phyloP scores from a whole-genome alignment of 2,888 invertebrate genomes.

The Theretra japonica region DNA sequence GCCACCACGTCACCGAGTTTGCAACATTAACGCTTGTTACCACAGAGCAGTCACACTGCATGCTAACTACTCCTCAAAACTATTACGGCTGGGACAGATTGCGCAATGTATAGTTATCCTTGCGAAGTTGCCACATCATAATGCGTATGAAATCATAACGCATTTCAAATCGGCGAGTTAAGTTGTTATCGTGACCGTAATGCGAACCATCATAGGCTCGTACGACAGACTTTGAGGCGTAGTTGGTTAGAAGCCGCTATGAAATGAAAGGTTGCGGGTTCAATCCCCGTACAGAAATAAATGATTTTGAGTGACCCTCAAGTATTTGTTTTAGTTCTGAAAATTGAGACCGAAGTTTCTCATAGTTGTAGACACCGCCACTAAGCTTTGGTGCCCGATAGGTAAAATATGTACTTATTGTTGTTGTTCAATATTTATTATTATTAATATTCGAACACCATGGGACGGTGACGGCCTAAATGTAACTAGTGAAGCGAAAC shows the following conservation, averaged over 20 bases:
- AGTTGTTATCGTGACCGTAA: conserved; percentile 10
- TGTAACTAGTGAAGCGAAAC: no score
- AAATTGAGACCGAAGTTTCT: no score
- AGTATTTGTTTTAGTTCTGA: no score
- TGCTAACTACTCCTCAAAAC: conserved; percentile 61
- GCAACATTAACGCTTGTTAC: conserved; percentile 24
- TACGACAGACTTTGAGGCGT: conserved; percentile 4
- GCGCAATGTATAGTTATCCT: conserved; percentile 56
- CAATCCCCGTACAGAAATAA: no score
- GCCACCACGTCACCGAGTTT: conserved; percentile 26
- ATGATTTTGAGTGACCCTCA: no score
- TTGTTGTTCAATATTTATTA: no score
- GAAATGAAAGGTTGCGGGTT: not conserved
- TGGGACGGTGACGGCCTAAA: no score
- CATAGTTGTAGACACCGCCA: no score
- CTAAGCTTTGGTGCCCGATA: no score
- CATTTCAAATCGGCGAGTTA: not conserved
- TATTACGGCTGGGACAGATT: conserved; percentile 50
- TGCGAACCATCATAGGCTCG: not conserved
- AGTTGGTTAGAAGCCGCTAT: not conserved
- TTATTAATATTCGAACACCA: no score
- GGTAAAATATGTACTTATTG: no score
- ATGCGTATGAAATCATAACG: conserved; percentile 32
- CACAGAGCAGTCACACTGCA: conserved; percentile 50
- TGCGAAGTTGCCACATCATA: conserved; percentile 42